Evolutionary conservation across 2,888 invertebrate genomes (phyloP), one percentile per base, ranked within the genome.

Genomic region (Azorinus chamasolen): DNA sequence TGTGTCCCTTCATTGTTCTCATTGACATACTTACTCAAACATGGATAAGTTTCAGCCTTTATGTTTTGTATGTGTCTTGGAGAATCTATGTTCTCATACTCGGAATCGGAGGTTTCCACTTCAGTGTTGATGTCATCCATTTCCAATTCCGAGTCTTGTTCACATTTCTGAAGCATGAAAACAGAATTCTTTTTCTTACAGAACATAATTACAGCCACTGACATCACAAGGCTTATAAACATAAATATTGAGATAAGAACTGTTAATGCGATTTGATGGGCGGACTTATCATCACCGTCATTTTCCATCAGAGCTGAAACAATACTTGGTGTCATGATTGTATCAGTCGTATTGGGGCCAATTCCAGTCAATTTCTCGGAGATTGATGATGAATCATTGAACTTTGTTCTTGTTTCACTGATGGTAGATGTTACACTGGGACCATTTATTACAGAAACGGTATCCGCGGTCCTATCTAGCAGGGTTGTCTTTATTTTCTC

Each of bases 171-270:
- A 48, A 88, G 75, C 39, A 84, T 88, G 71, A 91, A 92, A 24
- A 92, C 91, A 0, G 90, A 80, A 84, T 92, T 92, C 62, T 89
- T 90, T 73, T 92, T 92, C 65, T 87, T 83, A 68, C 91, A 92
- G 83, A 91, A 91, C 20, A 91, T 84, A 18, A 92, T 69, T 8
- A 92, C 77, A 3, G 89, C 86, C 0, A 85, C 86, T 0, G 91
- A 89, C 14, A 91, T 77, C 0, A 88, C 80, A 14, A 92, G 45
- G 2, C 91, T 91, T 18, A 91, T 78, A 46, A 87, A 85, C 51
- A 91, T 78, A 58, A 92, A 91, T 18, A 92, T 78, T n/a, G 87
- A 84, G 65, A 89, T 50, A 6, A 80, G 41, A 27, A 80, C 50
- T 6, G 64, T 61, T 18, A 80, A 48, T 72, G 76, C 76, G 10